Evolutionary conservation across 2,113 vertebrate genomes (phyloP).

Genomic region (Mus musculus): DNA sequence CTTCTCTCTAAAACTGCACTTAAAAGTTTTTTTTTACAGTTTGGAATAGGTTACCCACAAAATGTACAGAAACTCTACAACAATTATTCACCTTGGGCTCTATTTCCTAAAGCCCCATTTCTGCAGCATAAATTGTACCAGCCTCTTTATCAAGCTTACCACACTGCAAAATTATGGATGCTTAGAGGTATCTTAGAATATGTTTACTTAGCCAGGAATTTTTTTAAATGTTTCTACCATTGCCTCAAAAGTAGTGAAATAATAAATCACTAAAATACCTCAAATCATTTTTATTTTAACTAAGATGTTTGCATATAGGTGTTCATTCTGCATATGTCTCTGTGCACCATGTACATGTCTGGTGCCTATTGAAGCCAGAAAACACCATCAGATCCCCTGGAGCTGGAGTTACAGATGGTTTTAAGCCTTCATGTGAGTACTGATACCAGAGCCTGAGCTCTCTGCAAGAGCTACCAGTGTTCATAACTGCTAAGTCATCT

Average conservation of each 20-base stretch:
- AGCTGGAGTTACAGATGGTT: neutral
- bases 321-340: neutral
- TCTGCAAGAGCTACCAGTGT: neutral
- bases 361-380: neutral
- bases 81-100: neutral
- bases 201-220: neutral
- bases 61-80: neutral
- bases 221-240: neutral
- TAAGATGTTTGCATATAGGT: neutral
- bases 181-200: neutral
- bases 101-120: neutral
- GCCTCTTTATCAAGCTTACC: neutral
- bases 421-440: neutral
- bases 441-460: neutral
- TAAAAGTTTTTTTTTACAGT: neutral
- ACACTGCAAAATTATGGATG: neutral
- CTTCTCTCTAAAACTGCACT: conserved; percentile 1
- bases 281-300: neutral
- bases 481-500: neutral
- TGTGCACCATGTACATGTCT: neutral
- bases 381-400: neutral
- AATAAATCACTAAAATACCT: conserved; percentile 10
- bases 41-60: neutral
- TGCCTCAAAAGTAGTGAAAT: neutral
- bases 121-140: neutral